Evolutionary conservation across 2,888 invertebrate genomes (phyloP), one percentile per base, ranked within the genome.

Genomic region (Ommatoiulus sabulosus): DNA sequence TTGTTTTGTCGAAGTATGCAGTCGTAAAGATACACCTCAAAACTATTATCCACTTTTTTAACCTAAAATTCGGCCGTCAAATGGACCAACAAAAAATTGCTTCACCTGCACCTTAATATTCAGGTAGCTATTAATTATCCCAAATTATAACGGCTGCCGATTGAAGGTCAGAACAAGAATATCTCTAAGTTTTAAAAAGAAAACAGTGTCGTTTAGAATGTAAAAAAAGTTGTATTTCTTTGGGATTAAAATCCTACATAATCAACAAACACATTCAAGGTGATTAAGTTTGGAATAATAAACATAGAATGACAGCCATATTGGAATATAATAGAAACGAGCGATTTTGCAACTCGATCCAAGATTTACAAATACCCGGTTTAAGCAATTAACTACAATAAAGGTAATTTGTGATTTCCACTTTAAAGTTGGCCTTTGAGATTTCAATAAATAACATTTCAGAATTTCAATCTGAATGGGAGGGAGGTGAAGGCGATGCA

Each of bases 241-340:
- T 35, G 35, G 35, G 80, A 43, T 35, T 43, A 7, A 15, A 80
- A 80, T 12, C 35, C 80, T 80, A 80, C 80, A 80, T 80, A 80
- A 80, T 35, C 80, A 80, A 80, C 35, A 80, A 80, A 80, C 80
- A 80, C 80, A 80, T 35, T 80, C 80, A 80, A 80, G 80, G 80
- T 80, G 80, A 80, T 24, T 63, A 63, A 80, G 80, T 80, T 80
- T 15, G 10, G 12, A 35, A 80, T 80, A 24, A 80, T 80, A 80
- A 80, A 80, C 12, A 80, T 80, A 2, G 12, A 10, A 35, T 80
- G 80, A 80, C 80, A 80, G 80, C 80, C 80, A 80, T 80, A 80
- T 80, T 80, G 80, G 80, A 35, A 80, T 80, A 35, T 8, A 80
- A 80, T 24, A 4, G 80, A 80, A 80, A 15, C 15, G 35, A 35